Conservation (phyloP, 2,888 invertebrate genomes). For the Cheilosia soror region DNA sequence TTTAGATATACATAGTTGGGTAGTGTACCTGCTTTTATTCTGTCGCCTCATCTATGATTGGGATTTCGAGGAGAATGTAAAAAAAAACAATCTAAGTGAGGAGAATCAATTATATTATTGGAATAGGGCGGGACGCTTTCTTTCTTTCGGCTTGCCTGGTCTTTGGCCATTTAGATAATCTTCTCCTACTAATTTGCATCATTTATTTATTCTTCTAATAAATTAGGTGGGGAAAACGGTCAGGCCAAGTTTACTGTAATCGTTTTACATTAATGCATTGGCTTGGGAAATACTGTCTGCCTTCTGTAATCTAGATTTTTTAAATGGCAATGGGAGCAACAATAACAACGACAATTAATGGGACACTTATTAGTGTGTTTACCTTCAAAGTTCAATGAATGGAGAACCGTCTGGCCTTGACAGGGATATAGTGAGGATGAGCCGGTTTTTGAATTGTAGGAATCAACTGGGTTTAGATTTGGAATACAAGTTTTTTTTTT, state of each 20-base stretch:
- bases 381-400: constrained; percentile 6
- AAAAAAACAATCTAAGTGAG: constrained; percentile 32
- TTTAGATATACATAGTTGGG: constrained; percentile 15
- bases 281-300: constrained; percentile 32
- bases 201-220: constrained; percentile 56
- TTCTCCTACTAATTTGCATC: constrained; percentile 57
- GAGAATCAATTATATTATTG: constrained; percentile 44
- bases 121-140: not conserved
- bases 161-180: constrained; percentile 56
- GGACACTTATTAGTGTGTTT: constrained; percentile 7
- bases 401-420: too few species aligned
- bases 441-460: too few species aligned
- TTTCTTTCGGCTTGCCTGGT: not conserved
- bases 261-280: constrained; percentile 39
- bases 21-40: not conserved
- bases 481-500: too few species aligned
- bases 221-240: not conserved
- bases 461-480: too few species aligned
- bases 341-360: not conserved
- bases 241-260: constrained; percentile 31
- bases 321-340: not conserved
- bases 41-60: not conserved
- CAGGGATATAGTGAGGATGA: too few species aligned
- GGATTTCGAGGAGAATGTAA: constrained; percentile 6
- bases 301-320: constrained; percentile 22